phyloP scores from a whole-genome alignment of 2,113 vertebrate genomes.

The Isichthys henryi region DNA sequence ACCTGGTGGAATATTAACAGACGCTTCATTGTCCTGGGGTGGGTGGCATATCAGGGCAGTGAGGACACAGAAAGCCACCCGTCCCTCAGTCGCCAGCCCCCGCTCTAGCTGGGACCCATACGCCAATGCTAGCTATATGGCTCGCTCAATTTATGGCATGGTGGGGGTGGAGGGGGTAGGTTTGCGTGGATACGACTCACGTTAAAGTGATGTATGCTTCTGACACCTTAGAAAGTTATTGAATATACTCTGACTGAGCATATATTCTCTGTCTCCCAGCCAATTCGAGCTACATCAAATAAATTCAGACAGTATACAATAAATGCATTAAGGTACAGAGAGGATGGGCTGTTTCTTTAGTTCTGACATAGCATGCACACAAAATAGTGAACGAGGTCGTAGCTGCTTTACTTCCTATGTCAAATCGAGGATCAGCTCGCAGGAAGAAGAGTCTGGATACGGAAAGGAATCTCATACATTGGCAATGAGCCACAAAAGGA shows the following conservation, averaged over 20 bases:
- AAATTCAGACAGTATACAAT: not conserved
- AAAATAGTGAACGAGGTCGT: not conserved
- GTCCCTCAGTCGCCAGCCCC: not conserved
- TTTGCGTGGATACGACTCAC: not conserved
- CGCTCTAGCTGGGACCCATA: not conserved
- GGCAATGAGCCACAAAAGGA: not conserved
- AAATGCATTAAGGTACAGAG: not conserved
- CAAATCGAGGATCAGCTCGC: constrained; percentile 62
- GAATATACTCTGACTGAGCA: not conserved
- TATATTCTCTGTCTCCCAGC: not conserved
- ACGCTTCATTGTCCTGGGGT: constrained; percentile 58
- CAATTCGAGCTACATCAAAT: constrained; percentile 6
- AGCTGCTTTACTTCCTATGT: not conserved
- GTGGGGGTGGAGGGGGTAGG: too few species aligned
- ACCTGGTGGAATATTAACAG: constrained; percentile 56
- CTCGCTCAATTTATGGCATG: not conserved
- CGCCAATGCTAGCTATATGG: not conserved
- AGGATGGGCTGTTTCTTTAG: not conserved
- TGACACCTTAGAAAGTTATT: constrained; percentile 9
- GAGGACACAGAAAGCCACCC: constrained; percentile 26
- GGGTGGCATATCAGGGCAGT: constrained; percentile 48
- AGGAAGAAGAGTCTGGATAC: constrained; percentile 59
- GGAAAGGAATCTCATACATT: not conserved
- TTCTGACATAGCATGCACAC: not conserved
- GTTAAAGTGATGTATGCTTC: constrained; percentile 14